These are phyloP conservation scores for Glaucopsyche alexis DNA, from an alignment of 2,888 invertebrate genomes.

Conservation along the genomic window DNA sequence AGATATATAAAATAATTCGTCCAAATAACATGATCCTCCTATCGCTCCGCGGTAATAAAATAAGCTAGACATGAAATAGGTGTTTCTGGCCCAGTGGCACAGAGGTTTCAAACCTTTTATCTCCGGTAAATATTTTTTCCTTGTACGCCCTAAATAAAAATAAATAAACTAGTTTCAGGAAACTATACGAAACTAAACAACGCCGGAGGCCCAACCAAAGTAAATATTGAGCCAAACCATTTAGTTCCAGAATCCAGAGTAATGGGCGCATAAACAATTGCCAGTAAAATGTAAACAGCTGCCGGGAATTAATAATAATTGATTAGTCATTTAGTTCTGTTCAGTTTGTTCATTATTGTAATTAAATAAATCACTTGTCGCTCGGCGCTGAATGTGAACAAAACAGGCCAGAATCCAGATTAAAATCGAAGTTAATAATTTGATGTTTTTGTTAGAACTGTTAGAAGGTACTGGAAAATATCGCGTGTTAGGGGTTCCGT, in stretches of 20 bases:
- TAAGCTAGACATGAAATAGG: too few relatives aligned
- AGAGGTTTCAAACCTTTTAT: neutral
- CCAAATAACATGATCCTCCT: neutral
- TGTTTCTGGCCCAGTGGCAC: neutral
- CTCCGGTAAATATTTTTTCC: neutral
- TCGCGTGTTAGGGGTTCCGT: too few relatives aligned
- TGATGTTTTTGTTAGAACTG: too few relatives aligned
- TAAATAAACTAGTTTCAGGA: neutral
- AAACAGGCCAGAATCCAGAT: too few relatives aligned
- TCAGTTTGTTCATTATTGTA: neutral
- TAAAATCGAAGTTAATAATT: too few relatives aligned
- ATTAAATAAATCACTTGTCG: neutral
- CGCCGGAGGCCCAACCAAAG: neutral
- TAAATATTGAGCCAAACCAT: neutral
- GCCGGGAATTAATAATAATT: neutral
- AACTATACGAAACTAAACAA: neutral
- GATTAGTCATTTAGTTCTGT: conserved; percentile 1
- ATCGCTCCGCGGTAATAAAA: neutral
- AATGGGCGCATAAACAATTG: neutral
- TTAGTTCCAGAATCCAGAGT: neutral
- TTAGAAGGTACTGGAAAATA: too few relatives aligned
- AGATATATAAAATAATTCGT: neutral
- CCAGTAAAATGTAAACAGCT: neutral
- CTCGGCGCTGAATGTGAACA: too few relatives aligned
- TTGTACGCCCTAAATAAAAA: neutral